Base-by-base conservation (phyloP, 2,888 invertebrate species). In the Chloroclysta siterata region DNA sequence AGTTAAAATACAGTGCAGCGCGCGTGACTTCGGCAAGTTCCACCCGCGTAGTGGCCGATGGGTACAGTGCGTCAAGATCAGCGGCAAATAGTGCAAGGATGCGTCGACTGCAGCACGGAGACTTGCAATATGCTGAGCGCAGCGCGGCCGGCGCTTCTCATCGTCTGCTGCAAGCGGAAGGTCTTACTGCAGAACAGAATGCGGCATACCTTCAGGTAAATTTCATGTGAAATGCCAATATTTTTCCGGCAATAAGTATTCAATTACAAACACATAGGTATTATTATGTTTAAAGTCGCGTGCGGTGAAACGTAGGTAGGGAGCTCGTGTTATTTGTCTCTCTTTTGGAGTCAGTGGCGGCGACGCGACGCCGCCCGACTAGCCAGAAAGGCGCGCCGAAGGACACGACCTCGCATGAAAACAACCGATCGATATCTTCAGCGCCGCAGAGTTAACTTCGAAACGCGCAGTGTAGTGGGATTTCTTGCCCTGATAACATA, bases 131-230 rank as follows among this genome's bases (percentile, higher is more conserved):
- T 84, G 96, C 97, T 77, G 97, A 97, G 87, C 95, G 95, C 71
- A 95, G 95, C 77, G 95, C 97, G 47, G 96, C 96, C 46, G 95
- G 96, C 33, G 97, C 97, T 14, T 94, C 96, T 69, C 95, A 96
- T 73, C 96, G 97, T 70, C 94, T 97, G 72, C 89, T 97, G 68
- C 97, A 97, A 87, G 94, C 97, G 66, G 97, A 97, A 81, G 97
- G 97, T 50, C 94, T 97, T 66, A 96, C 96, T 28, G 96, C 97
- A 0, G 97, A 98, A 89, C 97, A 97, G 87, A 96, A 96, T 81
- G 95, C 96, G 71, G 95, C 97, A 64, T 94, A 96, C 72, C 95
- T 96, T 73, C 96, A 97, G 95, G 97, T 97, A 87, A 88, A 87
- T 33, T 7, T 7, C 33, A 22, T 22, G 80, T 63, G 4, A 47